Percentiles rank a stretch among this genome's conserved stretches.
Evolutionary conservation across 1,140 invertebrate genomes (phyloP).

Genomic region (Leptopilina clavipes): DNA sequence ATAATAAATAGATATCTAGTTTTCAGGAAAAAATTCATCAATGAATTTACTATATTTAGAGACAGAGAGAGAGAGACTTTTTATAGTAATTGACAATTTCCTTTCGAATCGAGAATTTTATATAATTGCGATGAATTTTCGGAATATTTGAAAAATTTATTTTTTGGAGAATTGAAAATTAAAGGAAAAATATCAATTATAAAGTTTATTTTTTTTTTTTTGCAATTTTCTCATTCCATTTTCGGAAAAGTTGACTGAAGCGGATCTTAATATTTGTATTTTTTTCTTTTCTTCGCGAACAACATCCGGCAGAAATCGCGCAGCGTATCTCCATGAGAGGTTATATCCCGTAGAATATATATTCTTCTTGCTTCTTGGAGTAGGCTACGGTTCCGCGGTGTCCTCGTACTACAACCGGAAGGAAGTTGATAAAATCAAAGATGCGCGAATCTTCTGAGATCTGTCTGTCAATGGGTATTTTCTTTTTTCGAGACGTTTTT

Average conservation of each 20-base stretch:
- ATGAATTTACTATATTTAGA: neutral
- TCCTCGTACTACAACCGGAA: constrained; percentile 56
- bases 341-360: constrained; percentile 12
- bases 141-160: too few species aligned
- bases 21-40: neutral
- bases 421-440: constrained; percentile 60
- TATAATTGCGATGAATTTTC: too few species aligned
- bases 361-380: constrained; percentile 22
- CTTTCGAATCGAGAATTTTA: too few species aligned
- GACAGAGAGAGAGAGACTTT: too few species aligned
- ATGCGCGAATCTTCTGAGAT: constrained; percentile 53
- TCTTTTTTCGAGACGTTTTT: too few species aligned
- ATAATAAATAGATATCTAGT: neutral
- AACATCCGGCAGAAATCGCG: constrained; percentile 37
- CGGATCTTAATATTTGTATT: constrained; percentile 17
- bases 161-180: too few species aligned
- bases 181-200: too few species aligned
- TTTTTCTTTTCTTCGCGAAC: constrained; percentile 4
- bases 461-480: constrained; percentile 46
- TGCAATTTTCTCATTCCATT: neutral
- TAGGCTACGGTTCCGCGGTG: constrained; percentile 42
- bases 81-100: too few species aligned
- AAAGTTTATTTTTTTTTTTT: neutral
- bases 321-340: constrained; percentile 41
- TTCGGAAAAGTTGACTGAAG: constrained; percentile 14